phyloP scores from a whole-genome alignment of 2,888 invertebrate species.

The Netelia inedita region DNA sequence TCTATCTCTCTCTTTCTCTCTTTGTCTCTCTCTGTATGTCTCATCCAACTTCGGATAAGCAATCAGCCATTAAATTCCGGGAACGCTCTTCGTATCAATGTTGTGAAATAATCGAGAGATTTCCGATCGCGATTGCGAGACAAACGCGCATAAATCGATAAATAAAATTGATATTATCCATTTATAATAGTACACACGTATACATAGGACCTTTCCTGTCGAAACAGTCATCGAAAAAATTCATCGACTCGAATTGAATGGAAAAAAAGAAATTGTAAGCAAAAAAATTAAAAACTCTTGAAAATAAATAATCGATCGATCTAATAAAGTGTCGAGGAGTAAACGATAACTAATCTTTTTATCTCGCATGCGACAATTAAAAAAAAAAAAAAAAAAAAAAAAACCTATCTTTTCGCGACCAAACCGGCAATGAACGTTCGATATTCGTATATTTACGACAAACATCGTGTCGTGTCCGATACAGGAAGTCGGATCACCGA shows the following conservation, averaged over 20 bases:
- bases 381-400: too few relatives aligned
- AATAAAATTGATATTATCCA: too few relatives aligned
- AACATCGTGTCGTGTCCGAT: constrained; percentile 13
- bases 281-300: neutral
- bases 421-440: too few relatives aligned
- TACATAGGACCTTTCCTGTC: neutral
- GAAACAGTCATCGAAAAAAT: too few relatives aligned
- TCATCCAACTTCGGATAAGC: constrained; percentile 40
- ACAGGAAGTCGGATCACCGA: constrained; percentile 5
- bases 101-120: constrained; percentile 20
- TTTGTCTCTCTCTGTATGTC: too few relatives aligned
- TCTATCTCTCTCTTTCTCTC: neutral
- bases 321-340: neutral
- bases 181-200: neutral
- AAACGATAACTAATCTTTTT: neutral
- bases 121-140: constrained; percentile 24
- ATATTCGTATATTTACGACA: neutral
- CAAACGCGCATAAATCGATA: neutral
- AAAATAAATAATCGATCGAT: neutral
- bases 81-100: constrained; percentile 8
- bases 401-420: too few relatives aligned
- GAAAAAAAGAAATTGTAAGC: neutral
- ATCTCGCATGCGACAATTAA: too few relatives aligned
- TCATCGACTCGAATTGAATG: too few relatives aligned
- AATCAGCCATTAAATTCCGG: constrained; percentile 45